Base-by-base conservation (phyloP, 2,888 invertebrate species). In the Drosophila aldrichi region DNA sequence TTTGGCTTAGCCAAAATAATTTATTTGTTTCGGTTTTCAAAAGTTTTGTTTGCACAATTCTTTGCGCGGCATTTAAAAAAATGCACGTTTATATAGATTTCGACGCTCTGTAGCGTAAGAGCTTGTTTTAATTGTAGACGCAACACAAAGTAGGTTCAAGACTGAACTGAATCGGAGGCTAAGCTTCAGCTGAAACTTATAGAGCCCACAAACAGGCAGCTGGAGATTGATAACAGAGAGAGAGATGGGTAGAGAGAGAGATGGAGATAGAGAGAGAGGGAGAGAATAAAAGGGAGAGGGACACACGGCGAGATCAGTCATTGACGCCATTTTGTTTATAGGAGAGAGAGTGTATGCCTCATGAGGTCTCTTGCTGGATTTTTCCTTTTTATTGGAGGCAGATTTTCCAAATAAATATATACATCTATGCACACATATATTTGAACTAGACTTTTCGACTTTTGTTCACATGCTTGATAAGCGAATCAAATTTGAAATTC, bases 121-220 rank as follows among this genome's bases (percentile, higher is more conserved):
- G 51, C 40, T 56, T 54, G 54, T 57, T 44, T 2, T 12, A 29
- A 18, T 34, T 34, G 34, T 34, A 18, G 41, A 56, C 70, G 70
- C 69, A 51, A 67, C 59, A 63, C 61, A 25, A 62, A 38, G 29
- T 59, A 67, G 86, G 79, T 88, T 87, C 86, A 60, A 46, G 74
- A 66, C 43, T 68, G 86, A 89, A 87, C 86, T 87, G 86, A 74
- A 60, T 67, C 68, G 71, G 51, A 29, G 52, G 41, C 55, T 18
- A 22, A 43, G 58, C 40, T 56, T 65, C 29, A 25, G 22, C 51
- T 57, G 38, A 29, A 49, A 75, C 89, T 89, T 86, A 89, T 86
- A 86, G 75, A 77, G n/a, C 48, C 52, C 64, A 38, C 25, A 4
- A n/a, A 29, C 46, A 46, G 16, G n/a, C 64, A 60, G 48, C 61